A percentile compares a stretch with the other conserved stretches of the same genome.
Evolutionary conservation across 1,140 invertebrate genomes (phyloP).

Genomic region (Solenopsis fugax): DNA sequence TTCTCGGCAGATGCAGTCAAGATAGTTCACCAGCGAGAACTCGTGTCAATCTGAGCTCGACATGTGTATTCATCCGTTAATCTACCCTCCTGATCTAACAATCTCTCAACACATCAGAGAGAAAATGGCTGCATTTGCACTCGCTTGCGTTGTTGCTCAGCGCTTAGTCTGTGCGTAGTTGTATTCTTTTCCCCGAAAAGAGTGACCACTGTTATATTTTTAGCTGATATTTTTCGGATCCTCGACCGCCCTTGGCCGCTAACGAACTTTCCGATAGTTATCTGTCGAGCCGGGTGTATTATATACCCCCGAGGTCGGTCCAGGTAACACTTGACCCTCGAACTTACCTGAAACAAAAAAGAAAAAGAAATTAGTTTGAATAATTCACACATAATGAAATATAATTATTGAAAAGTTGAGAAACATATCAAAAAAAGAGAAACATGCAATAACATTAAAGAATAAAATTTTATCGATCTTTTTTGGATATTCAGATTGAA

Average conservation of each 20-base stretch:
- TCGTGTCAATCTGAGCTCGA: conserved; percentile 73
- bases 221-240: conserved; percentile 67
- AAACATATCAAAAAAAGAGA: not conserved
- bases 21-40: conserved; percentile 69
- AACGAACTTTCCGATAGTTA: conserved; percentile 82
- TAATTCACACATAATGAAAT: conserved; percentile 74
- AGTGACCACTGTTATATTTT: conserved; percentile 73
- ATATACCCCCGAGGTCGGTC: conserved; percentile 76
- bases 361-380: conserved; percentile 59
- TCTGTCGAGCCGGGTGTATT: conserved; percentile 76
- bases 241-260: conserved; percentile 66
- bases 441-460: not conserved
- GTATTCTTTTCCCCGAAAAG: conserved; percentile 63
- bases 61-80: conserved; percentile 75
- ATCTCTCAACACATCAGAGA: conserved; percentile 39
- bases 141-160: conserved; percentile 34
- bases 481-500: not conserved
- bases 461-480: not conserved
- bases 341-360: conserved; percentile 83
- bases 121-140: conserved; percentile 45
- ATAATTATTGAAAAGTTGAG: conserved; percentile 75
- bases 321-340: conserved; percentile 57
- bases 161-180: not conserved
- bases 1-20: conserved; percentile 47
- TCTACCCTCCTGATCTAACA: conserved; percentile 71